phyloP scores from a whole-genome alignment of 2,113 vertebrate species.

The Drymodes brunneopygia region DNA sequence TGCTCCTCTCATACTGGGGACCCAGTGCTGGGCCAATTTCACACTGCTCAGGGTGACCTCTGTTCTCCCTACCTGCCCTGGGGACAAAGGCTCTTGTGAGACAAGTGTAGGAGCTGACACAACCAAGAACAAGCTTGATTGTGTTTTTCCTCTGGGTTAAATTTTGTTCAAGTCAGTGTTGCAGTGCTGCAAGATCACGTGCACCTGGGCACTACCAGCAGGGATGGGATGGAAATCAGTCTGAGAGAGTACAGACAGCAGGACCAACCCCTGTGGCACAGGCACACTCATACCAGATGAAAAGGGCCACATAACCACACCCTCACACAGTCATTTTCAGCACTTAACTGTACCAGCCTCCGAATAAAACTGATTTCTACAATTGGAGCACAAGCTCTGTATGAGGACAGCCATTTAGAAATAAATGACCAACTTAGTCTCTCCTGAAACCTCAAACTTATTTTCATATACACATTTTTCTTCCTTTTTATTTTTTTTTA shows the following conservation, averaged over 20 bases:
- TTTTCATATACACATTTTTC: not conserved
- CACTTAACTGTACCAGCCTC: not conserved
- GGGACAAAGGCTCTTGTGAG: not conserved
- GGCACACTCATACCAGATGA: rapidly evolving
- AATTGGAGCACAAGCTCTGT: not conserved
- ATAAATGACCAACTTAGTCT: not conserved
- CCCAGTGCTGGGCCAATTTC: not conserved
- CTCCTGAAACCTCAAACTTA: not conserved
- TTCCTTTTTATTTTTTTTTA: too few relatives aligned
- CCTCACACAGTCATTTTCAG: not conserved
- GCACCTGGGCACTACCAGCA: not conserved
- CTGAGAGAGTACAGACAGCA: rapidly evolving
- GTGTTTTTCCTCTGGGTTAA: not conserved
- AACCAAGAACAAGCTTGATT: not conserved
- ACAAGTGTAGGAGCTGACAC: not conserved
- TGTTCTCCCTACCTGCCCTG: not conserved
- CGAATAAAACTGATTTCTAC: not conserved
- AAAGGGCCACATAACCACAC: not conserved
- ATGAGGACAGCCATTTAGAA: not conserved
- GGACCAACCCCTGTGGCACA: not conserved
- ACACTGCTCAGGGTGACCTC: not conserved
- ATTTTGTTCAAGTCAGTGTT: not conserved
- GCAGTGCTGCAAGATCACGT: rapidly evolving
- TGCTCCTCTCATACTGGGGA: not conserved
- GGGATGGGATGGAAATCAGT: not conserved